phyloP scores from a whole-genome alignment of 2,113 vertebrate species.

The Paracanthobrama guichenoti region DNA sequence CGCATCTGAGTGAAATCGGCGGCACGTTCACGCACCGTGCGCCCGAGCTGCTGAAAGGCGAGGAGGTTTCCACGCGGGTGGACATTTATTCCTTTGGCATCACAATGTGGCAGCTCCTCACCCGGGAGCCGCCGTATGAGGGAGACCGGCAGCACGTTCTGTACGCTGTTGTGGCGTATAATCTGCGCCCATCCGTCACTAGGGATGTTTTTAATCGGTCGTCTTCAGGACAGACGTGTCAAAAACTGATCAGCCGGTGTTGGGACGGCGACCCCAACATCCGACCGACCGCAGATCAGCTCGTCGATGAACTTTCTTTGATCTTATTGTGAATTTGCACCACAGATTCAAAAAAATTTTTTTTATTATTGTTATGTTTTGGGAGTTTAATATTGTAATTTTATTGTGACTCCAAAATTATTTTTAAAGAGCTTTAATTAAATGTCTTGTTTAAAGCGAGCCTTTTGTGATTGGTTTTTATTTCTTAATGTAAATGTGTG shows the following conservation, averaged over 20 bases:
- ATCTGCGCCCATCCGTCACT: conserved; percentile 77
- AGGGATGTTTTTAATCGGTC: conserved; percentile 21
- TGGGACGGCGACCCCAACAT: conserved; percentile 47
- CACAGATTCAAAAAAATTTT: background rate
- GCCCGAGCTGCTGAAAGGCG: conserved; percentile 89
- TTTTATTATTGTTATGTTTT: background rate
- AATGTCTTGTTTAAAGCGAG: background rate
- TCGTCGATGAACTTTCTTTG: conserved; percentile 36
- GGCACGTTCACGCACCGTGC: conserved; percentile 94
- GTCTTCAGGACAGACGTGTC: background rate
- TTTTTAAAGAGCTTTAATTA: conserved; percentile 34
- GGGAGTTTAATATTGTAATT: background rate
- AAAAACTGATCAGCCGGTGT: conserved; percentile 41
- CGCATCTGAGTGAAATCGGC: conserved; percentile 71
- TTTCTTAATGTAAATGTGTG: background rate
- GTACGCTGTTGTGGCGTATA: conserved; percentile 89
- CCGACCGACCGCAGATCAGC: conserved; percentile 44
- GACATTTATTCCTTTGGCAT: conserved; percentile 92
- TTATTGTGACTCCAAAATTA: background rate
- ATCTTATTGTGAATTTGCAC: conserved; percentile 30
- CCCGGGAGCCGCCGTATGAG: conserved; percentile 80
- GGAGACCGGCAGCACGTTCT: conserved; percentile 85
- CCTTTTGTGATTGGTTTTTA: background rate
- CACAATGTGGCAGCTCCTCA: conserved; percentile 89
- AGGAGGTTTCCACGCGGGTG: conserved; percentile 75